Evolutionary conservation across 2,888 invertebrate genomes (phyloP).

Genomic region (Eurois occulta): DNA sequence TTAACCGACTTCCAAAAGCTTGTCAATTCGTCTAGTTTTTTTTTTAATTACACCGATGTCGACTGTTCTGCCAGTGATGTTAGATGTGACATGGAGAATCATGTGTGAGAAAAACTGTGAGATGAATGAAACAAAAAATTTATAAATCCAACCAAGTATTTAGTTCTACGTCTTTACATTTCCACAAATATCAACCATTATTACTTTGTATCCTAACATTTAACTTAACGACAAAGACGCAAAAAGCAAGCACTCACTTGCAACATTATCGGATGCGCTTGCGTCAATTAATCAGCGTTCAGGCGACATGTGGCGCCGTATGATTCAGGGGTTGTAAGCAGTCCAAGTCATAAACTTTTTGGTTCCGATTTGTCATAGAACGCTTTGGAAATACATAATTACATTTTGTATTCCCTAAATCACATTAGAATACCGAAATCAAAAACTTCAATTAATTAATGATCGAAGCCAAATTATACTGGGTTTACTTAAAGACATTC

Average conservation of each 20-base stretch:
- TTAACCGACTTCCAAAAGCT: not conserved
- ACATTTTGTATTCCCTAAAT: not conserved
- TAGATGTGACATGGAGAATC: not conserved
- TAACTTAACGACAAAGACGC: slow-evolving; percentile 4
- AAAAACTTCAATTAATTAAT: not conserved
- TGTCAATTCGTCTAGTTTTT: too few relatives aligned
- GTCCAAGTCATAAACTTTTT: slow-evolving; percentile 45
- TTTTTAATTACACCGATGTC: not conserved
- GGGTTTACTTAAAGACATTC: not conserved
- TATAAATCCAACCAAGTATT: not conserved
- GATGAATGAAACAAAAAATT: not conserved
- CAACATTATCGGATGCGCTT: slow-evolving; percentile 54
- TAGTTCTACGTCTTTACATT: not conserved
- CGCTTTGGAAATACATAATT: not conserved
- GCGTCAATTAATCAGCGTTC: slow-evolving; percentile 60
- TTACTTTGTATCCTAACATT: slow-evolving; percentile 25
- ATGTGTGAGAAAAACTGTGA: not conserved
- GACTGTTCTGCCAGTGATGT: not conserved
- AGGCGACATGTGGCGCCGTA: slow-evolving; percentile 68
- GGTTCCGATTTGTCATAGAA: not conserved
- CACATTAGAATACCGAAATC: not conserved
- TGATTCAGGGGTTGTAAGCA: slow-evolving; percentile 49
- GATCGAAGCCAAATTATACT: not conserved
- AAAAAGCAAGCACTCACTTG: slow-evolving; percentile 50
- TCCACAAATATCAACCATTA: too few relatives aligned